phyloP scores from a whole-genome alignment of 2,797 vertebrate genomes.

The Limosa lapponica region DNA sequence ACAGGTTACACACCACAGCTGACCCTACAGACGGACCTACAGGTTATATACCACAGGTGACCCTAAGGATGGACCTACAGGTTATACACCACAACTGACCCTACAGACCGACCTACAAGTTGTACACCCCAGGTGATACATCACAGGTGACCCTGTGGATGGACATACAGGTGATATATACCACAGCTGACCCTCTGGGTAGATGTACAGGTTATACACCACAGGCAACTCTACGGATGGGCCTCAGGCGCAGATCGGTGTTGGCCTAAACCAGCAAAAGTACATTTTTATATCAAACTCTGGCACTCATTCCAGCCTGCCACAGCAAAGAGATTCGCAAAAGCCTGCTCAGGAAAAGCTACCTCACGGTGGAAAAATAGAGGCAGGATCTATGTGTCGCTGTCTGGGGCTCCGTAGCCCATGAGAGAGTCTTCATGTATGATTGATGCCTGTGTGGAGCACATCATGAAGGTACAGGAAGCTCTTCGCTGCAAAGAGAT shows the following conservation, averaged over 20 bases:
- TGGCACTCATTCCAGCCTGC: background rate
- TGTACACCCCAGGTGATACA: too few species aligned
- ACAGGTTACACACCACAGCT: fast-evolving
- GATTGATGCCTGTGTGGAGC: background rate
- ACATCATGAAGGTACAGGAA: fast-evolving
- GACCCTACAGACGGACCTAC: fast-evolving
- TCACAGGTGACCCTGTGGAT: too few species aligned
- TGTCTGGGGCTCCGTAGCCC: fast-evolving
- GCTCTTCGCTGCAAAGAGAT: background rate
- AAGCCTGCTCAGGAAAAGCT: background rate
- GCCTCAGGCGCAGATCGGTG: fast-evolving
- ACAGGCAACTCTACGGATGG: fast-evolving
- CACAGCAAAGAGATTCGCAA: background rate
- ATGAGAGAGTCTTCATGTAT: fast-evolving
- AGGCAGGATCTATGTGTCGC: fast-evolving
- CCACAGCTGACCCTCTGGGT: too few species aligned
- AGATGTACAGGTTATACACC: fast-evolving
- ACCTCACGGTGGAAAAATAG: fast-evolving
- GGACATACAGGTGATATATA: fast-evolving
- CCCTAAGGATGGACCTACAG: fast-evolving
- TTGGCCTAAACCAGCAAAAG: background rate
- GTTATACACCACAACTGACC: fast-evolving
- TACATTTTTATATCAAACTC: fast-evolving
- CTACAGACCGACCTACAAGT: fast-evolving
- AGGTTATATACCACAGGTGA: fast-evolving